phyloP scores from a whole-genome alignment of 2,888 invertebrate species.

The Ephialtes manifestator region DNA sequence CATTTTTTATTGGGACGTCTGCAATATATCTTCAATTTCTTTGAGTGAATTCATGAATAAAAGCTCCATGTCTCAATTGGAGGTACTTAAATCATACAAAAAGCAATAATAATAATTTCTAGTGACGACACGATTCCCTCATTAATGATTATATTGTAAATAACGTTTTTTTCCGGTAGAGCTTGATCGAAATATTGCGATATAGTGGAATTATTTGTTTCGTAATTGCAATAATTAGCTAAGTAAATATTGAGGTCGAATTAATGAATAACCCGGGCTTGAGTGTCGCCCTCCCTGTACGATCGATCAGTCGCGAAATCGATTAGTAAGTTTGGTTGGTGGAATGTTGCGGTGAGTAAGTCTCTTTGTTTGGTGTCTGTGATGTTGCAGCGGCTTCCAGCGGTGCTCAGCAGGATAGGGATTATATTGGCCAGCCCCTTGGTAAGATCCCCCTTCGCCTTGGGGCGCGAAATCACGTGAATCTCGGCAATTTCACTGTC shows the following conservation, averaged over 20 bases:
- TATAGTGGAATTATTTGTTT: conserved; percentile 1
- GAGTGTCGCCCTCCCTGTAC: conserved; percentile 12
- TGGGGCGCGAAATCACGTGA: conserved; percentile 66
- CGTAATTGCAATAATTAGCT: conserved; percentile 34
- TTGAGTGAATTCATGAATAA: not conserved
- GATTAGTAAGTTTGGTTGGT: conserved; percentile 83
- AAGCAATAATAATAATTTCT: not conserved
- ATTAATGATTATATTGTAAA: not conserved
- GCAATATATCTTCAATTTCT: too few relatives aligned
- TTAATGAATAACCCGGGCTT: conserved; percentile 20
- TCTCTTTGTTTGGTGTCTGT: conserved; percentile 86
- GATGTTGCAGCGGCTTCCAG: conserved; percentile 95
- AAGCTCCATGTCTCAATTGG: not conserved
- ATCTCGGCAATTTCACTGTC: conserved; percentile 29
- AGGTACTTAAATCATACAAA: not conserved
- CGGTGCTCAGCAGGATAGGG: conserved; percentile 98
- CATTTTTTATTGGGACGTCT: too few relatives aligned
- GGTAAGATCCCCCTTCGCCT: conserved; percentile 90
- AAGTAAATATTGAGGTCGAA: conserved; percentile 14
- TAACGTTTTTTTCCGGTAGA: not conserved
- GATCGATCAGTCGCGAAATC: conserved; percentile 68
- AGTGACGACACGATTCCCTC: not conserved
- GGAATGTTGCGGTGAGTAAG: conserved; percentile 85
- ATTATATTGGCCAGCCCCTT: conserved; percentile 98
- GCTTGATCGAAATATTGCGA: conserved; percentile 18